Evolutionary conservation across 2,888 invertebrate species (phyloP).

Genomic region (Drosophila atripex): DNA sequence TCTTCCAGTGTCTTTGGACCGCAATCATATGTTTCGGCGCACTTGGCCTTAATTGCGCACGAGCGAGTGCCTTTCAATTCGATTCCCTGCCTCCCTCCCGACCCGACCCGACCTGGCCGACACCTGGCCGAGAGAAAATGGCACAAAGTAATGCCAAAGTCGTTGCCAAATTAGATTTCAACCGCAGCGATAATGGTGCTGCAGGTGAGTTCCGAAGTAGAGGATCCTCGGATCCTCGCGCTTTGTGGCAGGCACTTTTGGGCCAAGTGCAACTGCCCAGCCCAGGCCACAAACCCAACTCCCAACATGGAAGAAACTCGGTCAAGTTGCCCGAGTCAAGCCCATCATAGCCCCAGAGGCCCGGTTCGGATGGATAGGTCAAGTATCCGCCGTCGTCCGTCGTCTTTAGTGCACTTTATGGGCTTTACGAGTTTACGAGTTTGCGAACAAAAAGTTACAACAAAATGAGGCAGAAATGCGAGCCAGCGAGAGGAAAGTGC

Average conservation of each 20-base stretch:
- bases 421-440: constrained; percentile 4
- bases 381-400: constrained; percentile 16
- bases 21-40: constrained; percentile 57
- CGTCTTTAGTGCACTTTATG: constrained; percentile 17
- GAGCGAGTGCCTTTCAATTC: constrained; percentile 77
- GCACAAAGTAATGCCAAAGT: constrained; percentile 7
- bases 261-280: constrained; percentile 25
- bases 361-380: constrained; percentile 36
- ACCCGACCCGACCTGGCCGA: constrained; percentile 47
- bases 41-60: constrained; percentile 77
- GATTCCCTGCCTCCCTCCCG: constrained; percentile 50
- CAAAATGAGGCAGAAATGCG: not conserved
- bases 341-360: constrained; percentile 9
- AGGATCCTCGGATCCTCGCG: no score
- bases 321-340: not conserved
- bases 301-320: constrained; percentile 8
- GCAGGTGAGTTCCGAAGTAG: constrained; percentile 24
- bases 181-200: constrained; percentile 58
- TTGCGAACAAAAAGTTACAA: not conserved
- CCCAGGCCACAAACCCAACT: not conserved
- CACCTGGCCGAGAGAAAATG: constrained; percentile 25
- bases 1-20: constrained; percentile 27
- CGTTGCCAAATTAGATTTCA: constrained; percentile 47
- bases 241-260: not conserved
- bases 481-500: constrained; percentile 17